Percentiles rank a stretch among this genome's conserved stretches.
phyloP scores from a whole-genome alignment of 2,113 vertebrate genomes.

The Origma solitaria region DNA sequence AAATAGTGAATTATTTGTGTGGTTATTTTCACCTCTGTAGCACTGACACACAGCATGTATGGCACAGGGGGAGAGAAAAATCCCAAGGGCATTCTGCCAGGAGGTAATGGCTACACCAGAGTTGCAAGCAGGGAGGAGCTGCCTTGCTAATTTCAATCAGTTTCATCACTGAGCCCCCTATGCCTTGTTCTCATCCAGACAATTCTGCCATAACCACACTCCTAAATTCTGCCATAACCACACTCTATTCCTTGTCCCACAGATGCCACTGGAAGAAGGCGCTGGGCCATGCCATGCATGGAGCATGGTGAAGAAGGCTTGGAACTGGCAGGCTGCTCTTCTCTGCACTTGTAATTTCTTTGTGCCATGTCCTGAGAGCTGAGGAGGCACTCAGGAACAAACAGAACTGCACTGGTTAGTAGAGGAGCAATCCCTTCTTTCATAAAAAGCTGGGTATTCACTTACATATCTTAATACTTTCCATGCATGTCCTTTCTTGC shows the following conservation, averaged over 20 bases:
- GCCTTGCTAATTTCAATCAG: neutral
- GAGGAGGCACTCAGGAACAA: neutral
- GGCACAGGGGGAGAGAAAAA: neutral
- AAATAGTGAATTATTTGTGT: neutral
- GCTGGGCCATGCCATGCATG: neutral
- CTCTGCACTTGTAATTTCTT: neutral
- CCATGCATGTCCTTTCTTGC: neutral
- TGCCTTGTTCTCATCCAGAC: neutral
- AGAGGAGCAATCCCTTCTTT: neutral
- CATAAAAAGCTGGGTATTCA: neutral
- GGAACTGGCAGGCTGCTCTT: neutral
- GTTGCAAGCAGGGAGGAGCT: neutral
- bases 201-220: neutral
- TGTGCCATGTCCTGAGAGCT: rapidly evolving
- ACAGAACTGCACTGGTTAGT: neutral
- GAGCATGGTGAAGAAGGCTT: neutral
- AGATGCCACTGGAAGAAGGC: neutral
- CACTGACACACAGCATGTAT: neutral
- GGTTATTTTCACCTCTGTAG: neutral
- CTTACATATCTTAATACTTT: neutral
- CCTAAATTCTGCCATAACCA: neutral
- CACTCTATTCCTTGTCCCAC: neutral
- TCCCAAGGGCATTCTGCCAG: neutral
- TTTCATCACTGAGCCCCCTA: neutral
- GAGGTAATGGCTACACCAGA: neutral